Conservation (phyloP, 2,113 vertebrate genomes). For the Tachysurus vachellii region DNA sequence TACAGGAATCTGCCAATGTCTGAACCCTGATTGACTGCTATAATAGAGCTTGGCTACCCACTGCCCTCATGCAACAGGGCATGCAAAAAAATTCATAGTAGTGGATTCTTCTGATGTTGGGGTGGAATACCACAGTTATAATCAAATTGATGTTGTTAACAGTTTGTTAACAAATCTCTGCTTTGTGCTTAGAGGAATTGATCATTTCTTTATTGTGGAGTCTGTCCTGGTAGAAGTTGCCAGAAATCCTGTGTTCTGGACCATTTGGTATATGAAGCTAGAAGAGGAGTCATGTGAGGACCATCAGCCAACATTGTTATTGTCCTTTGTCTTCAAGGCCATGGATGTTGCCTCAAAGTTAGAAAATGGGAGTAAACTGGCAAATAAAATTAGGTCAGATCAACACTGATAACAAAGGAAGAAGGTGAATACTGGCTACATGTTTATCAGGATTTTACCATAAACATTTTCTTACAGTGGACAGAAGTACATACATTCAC, state of each 20-base stretch:
- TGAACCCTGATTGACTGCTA: background rate
- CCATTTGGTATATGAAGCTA: background rate
- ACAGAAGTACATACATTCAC: conserved; percentile 31
- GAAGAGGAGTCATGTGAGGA: background rate
- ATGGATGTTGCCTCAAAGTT: background rate
- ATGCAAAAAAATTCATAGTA: background rate
- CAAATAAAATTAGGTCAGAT: background rate
- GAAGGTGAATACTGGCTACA: conserved; percentile 43
- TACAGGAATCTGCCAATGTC: background rate
- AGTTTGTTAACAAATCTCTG: background rate
- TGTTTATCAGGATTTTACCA: conserved; percentile 39
- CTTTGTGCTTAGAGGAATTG: background rate
- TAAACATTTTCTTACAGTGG: conserved; percentile 42
- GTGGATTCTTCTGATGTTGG: background rate
- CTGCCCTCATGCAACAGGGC: background rate
- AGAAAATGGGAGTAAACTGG: background rate
- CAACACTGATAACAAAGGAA: background rate
- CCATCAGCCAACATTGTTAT: background rate
- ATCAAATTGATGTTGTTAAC: background rate
- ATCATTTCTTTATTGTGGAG: background rate
- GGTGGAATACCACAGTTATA: background rate
- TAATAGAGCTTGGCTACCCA: background rate
- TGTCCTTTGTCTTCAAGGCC: background rate
- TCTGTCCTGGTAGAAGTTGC: background rate
- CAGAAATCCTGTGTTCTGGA: background rate